Evolutionary conservation across 2,888 invertebrate species (phyloP).

Genomic region (Alcis repandata): DNA sequence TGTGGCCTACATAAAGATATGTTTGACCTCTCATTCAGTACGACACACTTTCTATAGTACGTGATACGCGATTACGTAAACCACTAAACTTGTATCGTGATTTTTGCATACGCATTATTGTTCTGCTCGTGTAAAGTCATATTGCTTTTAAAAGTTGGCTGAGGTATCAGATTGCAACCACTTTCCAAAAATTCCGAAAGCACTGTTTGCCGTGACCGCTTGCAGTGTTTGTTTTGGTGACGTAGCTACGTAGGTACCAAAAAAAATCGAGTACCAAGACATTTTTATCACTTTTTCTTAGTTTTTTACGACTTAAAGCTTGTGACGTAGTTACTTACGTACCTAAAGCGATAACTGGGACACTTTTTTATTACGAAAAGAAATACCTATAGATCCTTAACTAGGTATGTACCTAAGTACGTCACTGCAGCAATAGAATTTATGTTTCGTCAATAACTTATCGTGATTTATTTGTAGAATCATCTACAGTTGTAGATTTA

Average conservation of each 20-base stretch:
- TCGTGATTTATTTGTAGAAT: background rate
- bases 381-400: too few relatives aligned
- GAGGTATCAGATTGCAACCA: constrained; percentile 13
- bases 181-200: constrained; percentile 27
- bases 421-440: background rate
- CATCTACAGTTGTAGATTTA: constrained; percentile 17
- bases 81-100: constrained; percentile 35
- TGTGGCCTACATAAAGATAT: constrained; percentile 45
- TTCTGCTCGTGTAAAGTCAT: constrained; percentile 29
- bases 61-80: constrained; percentile 46
- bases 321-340: background rate
- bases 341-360: background rate
- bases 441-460: background rate
- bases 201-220: background rate
- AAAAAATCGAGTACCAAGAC: too few relatives aligned
- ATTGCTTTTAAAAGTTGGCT: constrained; percentile 29
- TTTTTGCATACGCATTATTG: constrained; percentile 48
- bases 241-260: too few relatives aligned
- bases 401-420: too few relatives aligned
- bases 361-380: too few relatives aligned
- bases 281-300: too few relatives aligned
- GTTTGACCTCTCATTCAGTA: constrained; percentile 48
- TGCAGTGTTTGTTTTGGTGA: background rate
- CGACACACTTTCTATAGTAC: constrained; percentile 53
- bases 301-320: too few relatives aligned